phyloP scores from a whole-genome alignment of 2,888 invertebrate genomes.

The Thymelicus sylvestris region DNA sequence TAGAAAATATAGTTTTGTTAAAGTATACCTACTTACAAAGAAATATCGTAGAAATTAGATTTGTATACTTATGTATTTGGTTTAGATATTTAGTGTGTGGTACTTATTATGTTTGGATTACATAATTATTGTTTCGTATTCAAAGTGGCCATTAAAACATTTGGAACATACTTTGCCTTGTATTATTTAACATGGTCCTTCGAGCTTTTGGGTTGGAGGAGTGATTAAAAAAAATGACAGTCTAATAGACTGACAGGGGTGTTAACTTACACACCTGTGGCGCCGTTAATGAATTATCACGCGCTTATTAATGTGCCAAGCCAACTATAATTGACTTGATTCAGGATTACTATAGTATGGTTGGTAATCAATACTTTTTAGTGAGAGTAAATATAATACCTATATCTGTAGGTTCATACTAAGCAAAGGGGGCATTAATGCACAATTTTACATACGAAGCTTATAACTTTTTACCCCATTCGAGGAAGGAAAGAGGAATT shows the following conservation, averaged over 20 bases:
- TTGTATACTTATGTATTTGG: constrained; percentile 26
- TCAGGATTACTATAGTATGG: too few relatives aligned
- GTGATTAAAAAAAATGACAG: too few relatives aligned
- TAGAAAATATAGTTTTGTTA: constrained; percentile 13
- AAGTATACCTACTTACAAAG: constrained; percentile 10
- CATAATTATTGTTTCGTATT: constrained; percentile 20
- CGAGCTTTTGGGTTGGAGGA: too few relatives aligned
- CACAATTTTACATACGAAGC: background rate
- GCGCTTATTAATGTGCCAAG: too few relatives aligned
- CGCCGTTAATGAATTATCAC: too few relatives aligned
- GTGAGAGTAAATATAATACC: too few relatives aligned
- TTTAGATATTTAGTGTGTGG: constrained; percentile 5
- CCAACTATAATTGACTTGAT: too few relatives aligned
- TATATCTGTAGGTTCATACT: too few relatives aligned
- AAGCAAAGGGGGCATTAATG: constrained; percentile 8
- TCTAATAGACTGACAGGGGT: too few relatives aligned
- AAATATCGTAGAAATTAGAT: constrained; percentile 36
- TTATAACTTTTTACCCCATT: background rate
- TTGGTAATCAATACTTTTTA: too few relatives aligned
- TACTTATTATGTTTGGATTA: constrained; percentile 7
- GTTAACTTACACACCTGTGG: too few relatives aligned
- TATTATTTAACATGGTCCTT: too few relatives aligned
- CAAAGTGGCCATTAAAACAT: constrained; percentile 33
- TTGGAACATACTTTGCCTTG: constrained; percentile 9
- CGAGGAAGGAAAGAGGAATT: constrained; percentile 38